A percentile compares a stretch with the other conserved stretches of the same genome.
These are phyloP conservation scores for Masnerella sp. DNA, from an alignment of 2,888 invertebrate genomes.

Conservation along the genomic window DNA sequence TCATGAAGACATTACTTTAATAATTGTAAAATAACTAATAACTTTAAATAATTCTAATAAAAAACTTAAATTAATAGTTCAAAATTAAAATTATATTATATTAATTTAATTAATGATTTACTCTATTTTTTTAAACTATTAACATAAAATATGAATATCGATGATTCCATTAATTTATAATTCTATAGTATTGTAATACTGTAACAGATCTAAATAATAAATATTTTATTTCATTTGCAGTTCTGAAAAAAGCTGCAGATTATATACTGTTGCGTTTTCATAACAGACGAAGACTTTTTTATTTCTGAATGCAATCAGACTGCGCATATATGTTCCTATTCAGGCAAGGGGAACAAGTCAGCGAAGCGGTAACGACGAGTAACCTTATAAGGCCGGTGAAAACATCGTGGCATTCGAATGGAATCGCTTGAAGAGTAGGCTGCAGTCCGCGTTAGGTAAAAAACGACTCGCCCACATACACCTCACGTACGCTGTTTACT, in stretches of 20 bases:
- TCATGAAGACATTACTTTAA: too few relatives aligned
- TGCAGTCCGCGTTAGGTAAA: constrained; percentile 54
- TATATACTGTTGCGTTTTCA: constrained; percentile 22
- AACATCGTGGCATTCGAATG: constrained; percentile 57
- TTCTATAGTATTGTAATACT: not conserved
- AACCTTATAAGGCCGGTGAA: constrained; percentile 60
- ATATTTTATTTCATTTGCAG: too few relatives aligned
- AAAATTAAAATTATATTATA: too few relatives aligned
- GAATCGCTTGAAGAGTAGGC: constrained; percentile 50
- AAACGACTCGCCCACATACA: constrained; percentile 52
- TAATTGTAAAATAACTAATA: too few relatives aligned
- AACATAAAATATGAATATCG: too few relatives aligned
- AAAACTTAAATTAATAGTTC: too few relatives aligned
- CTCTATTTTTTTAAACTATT: too few relatives aligned
- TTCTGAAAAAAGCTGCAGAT: not conserved
- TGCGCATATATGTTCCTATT: constrained; percentile 52
- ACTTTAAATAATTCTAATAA: too few relatives aligned
- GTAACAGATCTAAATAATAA: too few relatives aligned
- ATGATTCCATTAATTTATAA: not conserved
- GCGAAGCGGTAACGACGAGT: constrained; percentile 58
- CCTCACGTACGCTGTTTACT: not conserved
- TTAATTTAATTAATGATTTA: too few relatives aligned
- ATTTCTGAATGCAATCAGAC: constrained; percentile 34
- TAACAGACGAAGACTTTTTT: constrained; percentile 39
- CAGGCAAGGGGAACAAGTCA: constrained; percentile 58